These are phyloP conservation scores for Montifringilla adamsi DNA, from an alignment of 2,113 vertebrate genomes.

Conservation along the genomic window DNA sequence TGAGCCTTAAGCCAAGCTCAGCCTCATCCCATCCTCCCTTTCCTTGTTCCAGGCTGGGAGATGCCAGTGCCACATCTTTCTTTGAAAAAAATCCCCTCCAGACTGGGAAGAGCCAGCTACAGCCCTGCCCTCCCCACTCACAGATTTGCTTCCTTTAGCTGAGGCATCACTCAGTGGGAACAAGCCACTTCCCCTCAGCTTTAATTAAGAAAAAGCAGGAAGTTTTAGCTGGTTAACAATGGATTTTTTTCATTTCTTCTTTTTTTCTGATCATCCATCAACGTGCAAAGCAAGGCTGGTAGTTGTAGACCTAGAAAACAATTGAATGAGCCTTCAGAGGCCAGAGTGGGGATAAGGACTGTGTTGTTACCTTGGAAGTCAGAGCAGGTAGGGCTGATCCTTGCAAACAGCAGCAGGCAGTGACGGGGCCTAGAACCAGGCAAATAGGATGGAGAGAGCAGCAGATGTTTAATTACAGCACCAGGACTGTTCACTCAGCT, in stretches of 20 bases:
- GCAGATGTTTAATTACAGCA: background rate
- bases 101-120: background rate
- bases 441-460: background rate
- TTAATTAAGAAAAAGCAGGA: background rate
- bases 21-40: background rate
- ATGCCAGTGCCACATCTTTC: background rate
- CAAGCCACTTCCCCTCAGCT: background rate
- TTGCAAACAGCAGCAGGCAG: background rate
- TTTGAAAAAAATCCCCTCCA: background rate
- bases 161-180: background rate
- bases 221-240: background rate
- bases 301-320: background rate
- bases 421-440: background rate
- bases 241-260: background rate
- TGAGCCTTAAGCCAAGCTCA: background rate
- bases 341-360: background rate
- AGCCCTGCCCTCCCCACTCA: background rate
- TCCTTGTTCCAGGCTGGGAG: background rate
- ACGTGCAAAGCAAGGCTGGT: background rate
- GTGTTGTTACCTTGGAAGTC: background rate
- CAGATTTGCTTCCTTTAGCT: background rate
- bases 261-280: background rate
- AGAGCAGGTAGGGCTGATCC: background rate
- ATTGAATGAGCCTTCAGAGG: background rate
- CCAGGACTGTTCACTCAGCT: background rate